phyloP scores from a whole-genome alignment of 2,113 vertebrate species.

The Taxidea taxus region DNA sequence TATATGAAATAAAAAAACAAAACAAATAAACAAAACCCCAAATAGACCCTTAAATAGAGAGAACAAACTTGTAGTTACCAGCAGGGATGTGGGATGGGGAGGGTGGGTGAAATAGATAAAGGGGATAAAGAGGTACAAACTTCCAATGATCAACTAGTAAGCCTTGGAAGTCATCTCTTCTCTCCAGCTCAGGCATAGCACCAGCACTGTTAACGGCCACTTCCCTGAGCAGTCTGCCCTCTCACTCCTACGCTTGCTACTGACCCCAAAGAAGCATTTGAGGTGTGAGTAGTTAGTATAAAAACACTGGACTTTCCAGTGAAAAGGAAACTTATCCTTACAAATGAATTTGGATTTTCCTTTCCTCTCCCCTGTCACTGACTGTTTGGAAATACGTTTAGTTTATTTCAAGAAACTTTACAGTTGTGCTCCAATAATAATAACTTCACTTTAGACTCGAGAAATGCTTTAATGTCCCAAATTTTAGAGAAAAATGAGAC shows the following conservation, averaged over 20 bases:
- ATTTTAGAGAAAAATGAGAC: constrained; percentile 3
- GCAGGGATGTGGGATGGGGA: not conserved
- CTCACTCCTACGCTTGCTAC: not conserved
- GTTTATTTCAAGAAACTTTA: constrained; percentile 29
- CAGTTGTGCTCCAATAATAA: not conserved
- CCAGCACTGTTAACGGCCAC: not conserved
- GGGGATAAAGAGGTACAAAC: not conserved
- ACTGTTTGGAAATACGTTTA: constrained; percentile 14
- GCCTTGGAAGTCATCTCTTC: not conserved
- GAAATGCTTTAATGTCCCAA: not conserved
- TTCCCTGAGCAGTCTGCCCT: not conserved
- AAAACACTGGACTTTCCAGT: not conserved
- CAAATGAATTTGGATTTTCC: constrained; percentile 19
- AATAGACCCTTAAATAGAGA: not conserved
- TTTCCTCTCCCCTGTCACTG: not conserved
- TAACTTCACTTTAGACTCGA: constrained; percentile 1
- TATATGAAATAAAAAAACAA: not conserved
- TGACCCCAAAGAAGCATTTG: not conserved
- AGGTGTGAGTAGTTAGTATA: not conserved
- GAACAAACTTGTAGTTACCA: not conserved
- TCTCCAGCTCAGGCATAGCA: not conserved
- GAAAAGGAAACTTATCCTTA: constrained; percentile 22
- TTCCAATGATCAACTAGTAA: not conserved
- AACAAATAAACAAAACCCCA: not conserved
- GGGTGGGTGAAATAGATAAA: not conserved